These are phyloP conservation scores for Siniperca chuatsi DNA, from an alignment of 2,113 vertebrate species.

Conservation along the genomic window DNA sequence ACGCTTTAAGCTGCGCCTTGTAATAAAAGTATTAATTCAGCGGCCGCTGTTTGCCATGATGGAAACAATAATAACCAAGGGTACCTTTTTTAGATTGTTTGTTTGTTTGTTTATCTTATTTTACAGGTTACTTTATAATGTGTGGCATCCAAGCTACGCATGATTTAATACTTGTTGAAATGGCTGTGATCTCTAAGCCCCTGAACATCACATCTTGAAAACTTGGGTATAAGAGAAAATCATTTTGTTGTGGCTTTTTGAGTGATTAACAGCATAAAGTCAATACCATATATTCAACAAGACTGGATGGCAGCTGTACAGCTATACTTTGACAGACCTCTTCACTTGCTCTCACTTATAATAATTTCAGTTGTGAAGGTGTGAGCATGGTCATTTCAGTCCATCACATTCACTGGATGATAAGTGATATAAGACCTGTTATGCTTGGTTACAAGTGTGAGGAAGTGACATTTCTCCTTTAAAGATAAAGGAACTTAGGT, in stretches of 20 bases:
- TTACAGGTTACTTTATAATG: not conserved
- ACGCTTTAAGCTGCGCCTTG: not conserved
- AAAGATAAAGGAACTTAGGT: not conserved
- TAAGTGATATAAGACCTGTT: not conserved
- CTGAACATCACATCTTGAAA: not conserved
- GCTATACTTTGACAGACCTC: not conserved
- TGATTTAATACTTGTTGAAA: not conserved
- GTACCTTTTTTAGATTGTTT: too few species aligned
- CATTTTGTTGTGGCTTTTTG: not conserved
- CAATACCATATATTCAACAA: not conserved
- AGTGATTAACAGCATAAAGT: not conserved
- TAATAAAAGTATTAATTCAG: not conserved
- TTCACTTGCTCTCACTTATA: not conserved
- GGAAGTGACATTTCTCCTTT: conserved; percentile 18
- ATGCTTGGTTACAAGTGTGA: not conserved
- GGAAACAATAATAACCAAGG: not conserved
- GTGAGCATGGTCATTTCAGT: not conserved
- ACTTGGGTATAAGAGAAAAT: not conserved
- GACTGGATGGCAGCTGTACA: not conserved
- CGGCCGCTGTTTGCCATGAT: not conserved
- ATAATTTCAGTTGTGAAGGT: not conserved
- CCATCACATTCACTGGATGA: not conserved
- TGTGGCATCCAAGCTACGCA: not conserved
- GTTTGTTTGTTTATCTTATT: not conserved
- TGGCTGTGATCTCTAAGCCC: not conserved